These are phyloP conservation scores for Philypnodon macrostomus DNA, from an alignment of 2,797 vertebrate species.

Conservation along the genomic window DNA sequence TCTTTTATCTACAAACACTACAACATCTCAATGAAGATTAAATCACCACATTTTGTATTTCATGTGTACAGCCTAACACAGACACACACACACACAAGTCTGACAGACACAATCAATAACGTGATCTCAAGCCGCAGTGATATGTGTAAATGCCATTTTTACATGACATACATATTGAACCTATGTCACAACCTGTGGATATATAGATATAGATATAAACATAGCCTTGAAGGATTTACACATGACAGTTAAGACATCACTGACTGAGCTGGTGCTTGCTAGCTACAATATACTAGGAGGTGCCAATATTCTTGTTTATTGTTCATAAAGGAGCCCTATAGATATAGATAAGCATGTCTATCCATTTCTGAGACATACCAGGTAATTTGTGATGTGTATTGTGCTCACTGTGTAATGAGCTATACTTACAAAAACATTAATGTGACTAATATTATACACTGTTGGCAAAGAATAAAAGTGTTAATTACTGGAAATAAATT, in stretches of 20 bases:
- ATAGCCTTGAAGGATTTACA: not conserved
- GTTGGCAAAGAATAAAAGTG: no score
- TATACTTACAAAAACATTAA: no score
- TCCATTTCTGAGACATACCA: no score
- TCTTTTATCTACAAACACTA: constrained; percentile 25
- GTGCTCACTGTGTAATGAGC: no score
- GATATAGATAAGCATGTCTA: no score
- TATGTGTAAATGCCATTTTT: constrained; percentile 19
- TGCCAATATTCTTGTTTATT: no score
- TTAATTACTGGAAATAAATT: no score
- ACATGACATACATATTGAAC: constrained; percentile 19
- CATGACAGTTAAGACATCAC: not conserved
- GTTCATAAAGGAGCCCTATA: no score
- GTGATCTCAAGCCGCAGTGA: constrained; percentile 22
- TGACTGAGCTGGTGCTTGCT: not conserved
- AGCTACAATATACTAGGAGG: no score
- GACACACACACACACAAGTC: constrained; percentile 19
- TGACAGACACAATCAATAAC: constrained; percentile 39
- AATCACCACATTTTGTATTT: constrained; percentile 25
- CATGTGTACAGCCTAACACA: constrained; percentile 33
- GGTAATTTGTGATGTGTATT: no score
- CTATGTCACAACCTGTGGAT: constrained; percentile 15
- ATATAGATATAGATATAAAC: not conserved
- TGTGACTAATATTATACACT: no score
- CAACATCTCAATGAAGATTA: constrained; percentile 20